Percentiles rank a stretch among this genome's conserved stretches.
phyloP scores from a whole-genome alignment of 64 coral and sea anemone species.

The Montipora capricornis region DNA sequence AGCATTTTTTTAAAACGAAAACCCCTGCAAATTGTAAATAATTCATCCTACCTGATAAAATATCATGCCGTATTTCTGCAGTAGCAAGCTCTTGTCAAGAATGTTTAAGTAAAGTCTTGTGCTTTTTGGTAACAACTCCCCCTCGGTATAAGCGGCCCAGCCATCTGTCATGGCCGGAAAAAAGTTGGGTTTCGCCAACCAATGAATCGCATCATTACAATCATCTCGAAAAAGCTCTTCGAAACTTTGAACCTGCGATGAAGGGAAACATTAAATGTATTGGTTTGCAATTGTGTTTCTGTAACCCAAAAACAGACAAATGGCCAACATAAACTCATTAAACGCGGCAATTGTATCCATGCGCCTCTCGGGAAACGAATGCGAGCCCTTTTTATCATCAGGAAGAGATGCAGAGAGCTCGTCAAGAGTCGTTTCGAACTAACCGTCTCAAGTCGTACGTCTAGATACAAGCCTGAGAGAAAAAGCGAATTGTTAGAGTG shows the following conservation, averaged over 20 bases:
- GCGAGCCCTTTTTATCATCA: too few relatives aligned
- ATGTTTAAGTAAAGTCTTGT: slow-evolving; percentile 14
- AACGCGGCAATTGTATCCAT: too few relatives aligned
- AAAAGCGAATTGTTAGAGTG: not conserved
- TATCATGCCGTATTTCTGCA: slow-evolving; percentile 44
- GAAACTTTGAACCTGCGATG: slow-evolving; percentile 41
- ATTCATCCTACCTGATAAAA: slow-evolving; percentile 13
- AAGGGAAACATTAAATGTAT: not conserved
- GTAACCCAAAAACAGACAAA: too few relatives aligned
- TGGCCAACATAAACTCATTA: too few relatives aligned
- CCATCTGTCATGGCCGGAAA: slow-evolving; percentile 29
- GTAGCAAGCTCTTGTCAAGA: not conserved
- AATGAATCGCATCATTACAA: slow-evolving; percentile 31
- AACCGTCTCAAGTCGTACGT: not conserved
- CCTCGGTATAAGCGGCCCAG: slow-evolving; percentile 25
- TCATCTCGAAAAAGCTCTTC: slow-evolving; percentile 25
- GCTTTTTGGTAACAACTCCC: not conserved
- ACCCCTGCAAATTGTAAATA: not conserved
- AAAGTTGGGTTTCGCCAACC: not conserved
- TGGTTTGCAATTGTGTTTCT: too few relatives aligned
- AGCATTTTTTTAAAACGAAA: too few relatives aligned
- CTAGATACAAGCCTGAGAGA: not conserved
- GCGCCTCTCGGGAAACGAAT: too few relatives aligned
- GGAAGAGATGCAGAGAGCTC: too few relatives aligned
- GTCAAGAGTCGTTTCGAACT: too few relatives aligned